Evolutionary conservation across 2,888 invertebrate species (phyloP).

Genomic region (Harpalus rubripes): DNA sequence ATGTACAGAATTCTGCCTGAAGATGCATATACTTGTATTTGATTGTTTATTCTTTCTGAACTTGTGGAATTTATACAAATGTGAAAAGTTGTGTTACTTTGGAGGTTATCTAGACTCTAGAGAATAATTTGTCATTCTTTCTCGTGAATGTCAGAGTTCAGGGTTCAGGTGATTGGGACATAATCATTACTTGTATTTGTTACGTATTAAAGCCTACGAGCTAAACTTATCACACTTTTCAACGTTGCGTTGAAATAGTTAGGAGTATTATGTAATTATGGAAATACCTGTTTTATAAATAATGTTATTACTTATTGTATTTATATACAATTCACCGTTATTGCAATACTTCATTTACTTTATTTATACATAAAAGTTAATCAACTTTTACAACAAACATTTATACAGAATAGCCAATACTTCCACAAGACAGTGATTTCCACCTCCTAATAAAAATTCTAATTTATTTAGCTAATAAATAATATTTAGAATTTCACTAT

Average conservation of each 20-base stretch:
- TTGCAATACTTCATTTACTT: too few species aligned
- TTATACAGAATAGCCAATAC: too few species aligned
- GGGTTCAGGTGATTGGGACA: conserved; percentile 35
- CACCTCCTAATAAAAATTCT: too few species aligned
- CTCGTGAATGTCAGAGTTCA: conserved; percentile 38
- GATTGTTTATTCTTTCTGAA: too few species aligned
- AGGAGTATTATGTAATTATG: conserved; percentile 41
- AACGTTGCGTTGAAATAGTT: conserved; percentile 22
- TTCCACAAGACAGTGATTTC: too few species aligned
- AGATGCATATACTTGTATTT: too few species aligned
- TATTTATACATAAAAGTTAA: too few species aligned
- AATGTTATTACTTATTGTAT: conserved; percentile 17
- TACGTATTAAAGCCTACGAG: conserved; percentile 33
- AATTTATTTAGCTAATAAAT: too few species aligned
- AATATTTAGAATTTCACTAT: too few species aligned
- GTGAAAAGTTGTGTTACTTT: neutral
- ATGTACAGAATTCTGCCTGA: too few species aligned
- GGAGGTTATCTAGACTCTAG: neutral
- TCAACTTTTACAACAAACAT: too few species aligned
- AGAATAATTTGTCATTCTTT: conserved; percentile 5
- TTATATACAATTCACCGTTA: conserved; percentile 1
- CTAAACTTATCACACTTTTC: conserved; percentile 23
- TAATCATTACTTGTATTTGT: conserved; percentile 18
- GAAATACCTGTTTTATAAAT: conserved; percentile 27
- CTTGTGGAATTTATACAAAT: neutral